Evolutionary conservation across 2,113 vertebrate species (phyloP).

Genomic region (Physeter macrocephalus): DNA sequence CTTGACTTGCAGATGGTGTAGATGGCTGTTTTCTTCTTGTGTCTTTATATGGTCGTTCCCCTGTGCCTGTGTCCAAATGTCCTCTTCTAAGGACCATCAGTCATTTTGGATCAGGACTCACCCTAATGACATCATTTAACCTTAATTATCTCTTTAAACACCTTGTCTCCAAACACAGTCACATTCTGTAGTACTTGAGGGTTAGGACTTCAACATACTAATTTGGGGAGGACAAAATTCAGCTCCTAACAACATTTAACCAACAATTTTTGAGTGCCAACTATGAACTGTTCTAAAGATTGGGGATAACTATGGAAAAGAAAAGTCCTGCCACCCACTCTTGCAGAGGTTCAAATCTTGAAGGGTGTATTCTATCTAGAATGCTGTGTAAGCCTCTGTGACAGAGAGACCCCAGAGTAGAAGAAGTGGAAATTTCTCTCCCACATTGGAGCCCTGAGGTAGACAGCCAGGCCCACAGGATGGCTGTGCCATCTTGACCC

Average conservation of each 20-base stretch:
- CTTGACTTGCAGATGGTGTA: neutral
- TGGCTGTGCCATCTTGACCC: accelerated
- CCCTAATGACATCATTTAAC: neutral
- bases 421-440: neutral
- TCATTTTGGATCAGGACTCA: neutral
- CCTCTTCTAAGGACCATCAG: neutral
- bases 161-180: neutral
- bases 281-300: neutral
- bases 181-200: neutral
- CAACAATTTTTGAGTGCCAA: neutral
- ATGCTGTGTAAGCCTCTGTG: neutral
- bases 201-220: neutral
- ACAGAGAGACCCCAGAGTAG: neutral
- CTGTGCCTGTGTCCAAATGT: neutral
- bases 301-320: neutral
- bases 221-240: neutral
- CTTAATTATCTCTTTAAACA: neutral
- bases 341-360: neutral
- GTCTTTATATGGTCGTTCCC: neutral
- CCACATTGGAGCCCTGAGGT: neutral
- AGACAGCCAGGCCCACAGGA: neutral
- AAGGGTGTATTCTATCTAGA: neutral
- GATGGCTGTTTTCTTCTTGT: neutral
- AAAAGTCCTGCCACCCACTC: neutral
- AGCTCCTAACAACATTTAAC: neutral